Conservation (phyloP, 1,140 invertebrate genomes). For the Calephelis virginiensis region DNA sequence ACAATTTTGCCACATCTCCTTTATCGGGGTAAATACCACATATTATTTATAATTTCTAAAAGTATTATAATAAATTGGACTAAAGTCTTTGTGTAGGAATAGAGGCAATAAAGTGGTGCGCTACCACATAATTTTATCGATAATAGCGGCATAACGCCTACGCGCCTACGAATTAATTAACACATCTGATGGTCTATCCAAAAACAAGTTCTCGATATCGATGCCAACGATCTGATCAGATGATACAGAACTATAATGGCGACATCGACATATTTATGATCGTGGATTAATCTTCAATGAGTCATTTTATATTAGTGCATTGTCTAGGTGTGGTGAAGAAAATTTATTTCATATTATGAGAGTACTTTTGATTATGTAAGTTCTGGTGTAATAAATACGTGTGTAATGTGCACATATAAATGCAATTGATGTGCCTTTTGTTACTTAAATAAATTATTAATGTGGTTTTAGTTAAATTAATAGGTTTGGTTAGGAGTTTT, state of each 20-base stretch:
- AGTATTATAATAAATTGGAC: constrained; percentile 2
- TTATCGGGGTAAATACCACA: constrained; percentile 1
- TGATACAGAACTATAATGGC: constrained; percentile 56
- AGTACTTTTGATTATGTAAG: constrained; percentile 11
- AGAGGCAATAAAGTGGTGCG: constrained; percentile 56
- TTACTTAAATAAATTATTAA: too few species aligned
- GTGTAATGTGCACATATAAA: not conserved
- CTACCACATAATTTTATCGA: constrained; percentile 66
- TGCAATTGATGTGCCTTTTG: too few species aligned
- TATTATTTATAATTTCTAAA: constrained; percentile 7
- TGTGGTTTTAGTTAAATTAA: too few species aligned
- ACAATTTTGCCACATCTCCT: not conserved
- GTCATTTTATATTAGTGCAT: constrained; percentile 42
- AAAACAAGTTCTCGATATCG: constrained; percentile 59
- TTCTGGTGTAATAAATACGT: not conserved
- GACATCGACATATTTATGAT: constrained; percentile 48
- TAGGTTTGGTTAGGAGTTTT: too few species aligned
- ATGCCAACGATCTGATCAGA: constrained; percentile 56
- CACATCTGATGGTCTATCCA: constrained; percentile 45
- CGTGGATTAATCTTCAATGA: constrained; percentile 53
- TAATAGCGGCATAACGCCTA: constrained; percentile 65
- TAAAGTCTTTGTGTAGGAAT: constrained; percentile 25
- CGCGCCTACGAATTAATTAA: constrained; percentile 67
- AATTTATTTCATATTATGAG: not conserved
- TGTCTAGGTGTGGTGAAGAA: constrained; percentile 14